Percentiles rank a stretch among this genome's conserved stretches.
Evolutionary conservation across 2,113 vertebrate species (phyloP).

Genomic region (Condylura cristata): DNA sequence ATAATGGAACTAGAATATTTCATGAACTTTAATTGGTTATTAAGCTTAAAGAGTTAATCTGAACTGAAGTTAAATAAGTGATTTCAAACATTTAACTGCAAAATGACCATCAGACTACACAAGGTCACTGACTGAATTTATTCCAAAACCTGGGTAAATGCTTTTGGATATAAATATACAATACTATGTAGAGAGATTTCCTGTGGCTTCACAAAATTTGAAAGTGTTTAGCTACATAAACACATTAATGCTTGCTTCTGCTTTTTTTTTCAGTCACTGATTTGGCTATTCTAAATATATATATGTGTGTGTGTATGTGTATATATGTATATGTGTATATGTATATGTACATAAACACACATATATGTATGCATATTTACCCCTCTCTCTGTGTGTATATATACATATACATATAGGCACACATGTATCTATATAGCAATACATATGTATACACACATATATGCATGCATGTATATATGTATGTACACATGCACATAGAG

Average conservation of each 20-base stretch:
- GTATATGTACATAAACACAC: too few relatives aligned
- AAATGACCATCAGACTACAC: slow-evolving; percentile 21
- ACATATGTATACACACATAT: too few relatives aligned
- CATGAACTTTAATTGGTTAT: slow-evolving; percentile 53
- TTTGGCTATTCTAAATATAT: neutral
- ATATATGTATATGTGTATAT: too few relatives aligned
- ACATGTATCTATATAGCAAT: too few relatives aligned
- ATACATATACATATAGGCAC: too few relatives aligned
- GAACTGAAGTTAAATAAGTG: slow-evolving; percentile 40
- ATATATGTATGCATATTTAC: too few relatives aligned
- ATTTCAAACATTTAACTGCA: slow-evolving; percentile 58
- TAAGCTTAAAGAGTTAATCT: slow-evolving; percentile 45
- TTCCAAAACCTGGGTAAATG: neutral
- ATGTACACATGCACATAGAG: too few relatives aligned
- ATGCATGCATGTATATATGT: too few relatives aligned
- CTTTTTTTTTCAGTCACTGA: neutral
- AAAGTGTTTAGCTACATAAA: neutral
- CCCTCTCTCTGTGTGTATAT: too few relatives aligned
- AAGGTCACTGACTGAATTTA: slow-evolving; percentile 1
- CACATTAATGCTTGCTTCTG: neutral
- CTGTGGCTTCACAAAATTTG: neutral
- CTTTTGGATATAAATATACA: neutral
- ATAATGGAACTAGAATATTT: slow-evolving; percentile 40
- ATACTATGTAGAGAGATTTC: neutral
- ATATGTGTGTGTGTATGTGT: too few relatives aligned